These are phyloP conservation scores for Andrena haemorrhoa DNA, from an alignment of 2,888 invertebrate genomes.

Conservation along the genomic window DNA sequence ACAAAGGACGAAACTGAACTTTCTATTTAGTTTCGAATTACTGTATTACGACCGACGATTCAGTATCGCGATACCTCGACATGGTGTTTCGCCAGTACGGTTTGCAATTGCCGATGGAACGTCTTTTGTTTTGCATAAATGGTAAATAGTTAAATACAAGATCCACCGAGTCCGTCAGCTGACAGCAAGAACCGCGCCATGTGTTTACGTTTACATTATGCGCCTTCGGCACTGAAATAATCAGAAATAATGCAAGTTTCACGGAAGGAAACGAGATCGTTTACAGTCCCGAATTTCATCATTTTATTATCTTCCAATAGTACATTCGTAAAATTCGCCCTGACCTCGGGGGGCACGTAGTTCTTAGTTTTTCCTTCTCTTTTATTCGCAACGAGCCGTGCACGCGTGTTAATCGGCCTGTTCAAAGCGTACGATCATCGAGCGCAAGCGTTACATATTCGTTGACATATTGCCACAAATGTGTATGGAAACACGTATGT, in stretches of 20 bases:
- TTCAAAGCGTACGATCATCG: conserved; percentile 27
- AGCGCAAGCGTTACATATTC: conserved; percentile 48
- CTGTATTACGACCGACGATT: conserved; percentile 51
- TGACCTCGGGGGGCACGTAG: background rate
- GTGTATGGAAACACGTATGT: conserved; percentile 12
- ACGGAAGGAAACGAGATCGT: background rate
- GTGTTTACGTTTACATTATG: conserved; percentile 64
- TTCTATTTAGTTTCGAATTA: conserved; percentile 35
- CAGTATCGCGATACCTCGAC: conserved; percentile 30
- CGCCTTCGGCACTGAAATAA: conserved; percentile 15
- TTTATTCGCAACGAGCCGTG: conserved; percentile 4
- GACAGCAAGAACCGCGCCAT: conserved; percentile 61
- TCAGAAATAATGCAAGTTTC: background rate
- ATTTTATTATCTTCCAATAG: background rate
- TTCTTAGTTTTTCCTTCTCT: background rate
- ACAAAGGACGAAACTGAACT: conserved; percentile 1
- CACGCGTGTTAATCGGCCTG: conserved; percentile 44
- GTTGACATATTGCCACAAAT: conserved; percentile 22
- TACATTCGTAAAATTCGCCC: background rate
- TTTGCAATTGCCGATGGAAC: conserved; percentile 26
- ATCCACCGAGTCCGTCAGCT: conserved; percentile 71
- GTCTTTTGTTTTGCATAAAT: conserved; percentile 45
- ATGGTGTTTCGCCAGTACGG: conserved; percentile 24
- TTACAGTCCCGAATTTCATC: background rate
- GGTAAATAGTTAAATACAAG: conserved; percentile 56